Percentiles rank a stretch among this genome's conserved stretches.
phyloP scores from a whole-genome alignment of 2,888 invertebrate species.

The Mesochorus sp. region DNA sequence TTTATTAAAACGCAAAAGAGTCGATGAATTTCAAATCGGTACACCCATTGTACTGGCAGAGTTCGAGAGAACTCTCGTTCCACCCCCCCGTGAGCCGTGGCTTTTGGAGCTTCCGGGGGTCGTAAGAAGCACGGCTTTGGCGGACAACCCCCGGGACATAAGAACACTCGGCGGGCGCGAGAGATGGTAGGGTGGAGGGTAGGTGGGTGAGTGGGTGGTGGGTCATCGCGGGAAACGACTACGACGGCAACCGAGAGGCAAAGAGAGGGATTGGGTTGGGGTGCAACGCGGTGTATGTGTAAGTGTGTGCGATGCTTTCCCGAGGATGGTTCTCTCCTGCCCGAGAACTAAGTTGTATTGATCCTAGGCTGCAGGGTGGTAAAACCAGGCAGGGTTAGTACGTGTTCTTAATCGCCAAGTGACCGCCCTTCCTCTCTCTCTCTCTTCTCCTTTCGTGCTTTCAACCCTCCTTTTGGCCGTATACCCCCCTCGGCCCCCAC shows the following conservation, averaged over 20 bases:
- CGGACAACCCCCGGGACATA: constrained; percentile 78
- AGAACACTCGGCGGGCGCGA: constrained; percentile 75
- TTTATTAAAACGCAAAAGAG: background rate
- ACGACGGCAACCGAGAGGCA: constrained; percentile 62
- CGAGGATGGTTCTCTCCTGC: constrained; percentile 71
- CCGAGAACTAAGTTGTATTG: constrained; percentile 81
- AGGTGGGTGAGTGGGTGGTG: constrained; percentile 67
- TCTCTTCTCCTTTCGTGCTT: constrained; percentile 72
- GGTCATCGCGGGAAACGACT: constrained; percentile 63
- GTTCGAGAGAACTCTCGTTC: constrained; percentile 49
- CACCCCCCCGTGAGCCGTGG: constrained; percentile 59
- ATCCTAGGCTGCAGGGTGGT: constrained; percentile 80
- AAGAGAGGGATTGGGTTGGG: constrained; percentile 61
- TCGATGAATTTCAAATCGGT: constrained; percentile 49
- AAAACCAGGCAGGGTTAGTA: constrained; percentile 81
- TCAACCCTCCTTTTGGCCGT: constrained; percentile 64
- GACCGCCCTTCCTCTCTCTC: constrained; percentile 80
- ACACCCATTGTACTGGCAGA: constrained; percentile 56
- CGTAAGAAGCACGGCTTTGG: constrained; percentile 74
- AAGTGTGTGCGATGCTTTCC: constrained; percentile 20
- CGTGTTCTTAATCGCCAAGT: constrained; percentile 83
- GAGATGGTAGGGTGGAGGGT: too few relatives aligned
- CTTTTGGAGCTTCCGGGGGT: constrained; percentile 65
- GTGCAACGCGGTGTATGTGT: constrained; percentile 25
- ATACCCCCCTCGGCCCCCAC: constrained; percentile 65